These are phyloP conservation scores for Dasysyrphus tricinctus DNA, from an alignment of 2,888 invertebrate species.

Conservation along the genomic window DNA sequence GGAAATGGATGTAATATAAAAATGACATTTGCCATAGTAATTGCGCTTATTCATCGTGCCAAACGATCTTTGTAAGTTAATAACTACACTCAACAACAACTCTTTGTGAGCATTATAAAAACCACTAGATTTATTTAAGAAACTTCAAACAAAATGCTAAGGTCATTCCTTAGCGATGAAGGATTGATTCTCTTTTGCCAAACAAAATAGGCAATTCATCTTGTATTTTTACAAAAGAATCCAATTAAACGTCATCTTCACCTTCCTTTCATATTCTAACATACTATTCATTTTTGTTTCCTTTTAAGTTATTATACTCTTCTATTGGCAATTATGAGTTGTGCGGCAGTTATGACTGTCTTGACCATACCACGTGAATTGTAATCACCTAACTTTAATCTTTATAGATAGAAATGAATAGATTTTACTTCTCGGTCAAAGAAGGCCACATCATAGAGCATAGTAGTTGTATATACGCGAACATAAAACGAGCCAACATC, in stretches of 20 bases:
- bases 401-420: constrained; percentile 69
- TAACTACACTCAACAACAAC: background rate
- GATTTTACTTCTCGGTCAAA: constrained; percentile 65
- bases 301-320: background rate
- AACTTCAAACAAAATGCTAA: constrained; percentile 18
- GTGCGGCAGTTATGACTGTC: constrained; percentile 64
- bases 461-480: background rate
- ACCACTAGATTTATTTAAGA: constrained; percentile 1
- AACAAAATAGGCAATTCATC: constrained; percentile 34
- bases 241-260: constrained; percentile 60
- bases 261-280: constrained; percentile 38
- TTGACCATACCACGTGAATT: constrained; percentile 62
- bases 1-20: background rate
- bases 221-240: constrained; percentile 47
- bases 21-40: background rate
- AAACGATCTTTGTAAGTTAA: background rate
- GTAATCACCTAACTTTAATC: constrained; percentile 64
- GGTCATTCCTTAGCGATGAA: constrained; percentile 14
- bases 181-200: constrained; percentile 19
- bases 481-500: constrained; percentile 37
- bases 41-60: background rate
- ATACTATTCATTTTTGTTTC: background rate
- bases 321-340: constrained; percentile 31
- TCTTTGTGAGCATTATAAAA: background rate
- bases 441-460: constrained; percentile 57